phyloP scores from a whole-genome alignment of 2,797 vertebrate genomes.

The Natrix natrix region DNA sequence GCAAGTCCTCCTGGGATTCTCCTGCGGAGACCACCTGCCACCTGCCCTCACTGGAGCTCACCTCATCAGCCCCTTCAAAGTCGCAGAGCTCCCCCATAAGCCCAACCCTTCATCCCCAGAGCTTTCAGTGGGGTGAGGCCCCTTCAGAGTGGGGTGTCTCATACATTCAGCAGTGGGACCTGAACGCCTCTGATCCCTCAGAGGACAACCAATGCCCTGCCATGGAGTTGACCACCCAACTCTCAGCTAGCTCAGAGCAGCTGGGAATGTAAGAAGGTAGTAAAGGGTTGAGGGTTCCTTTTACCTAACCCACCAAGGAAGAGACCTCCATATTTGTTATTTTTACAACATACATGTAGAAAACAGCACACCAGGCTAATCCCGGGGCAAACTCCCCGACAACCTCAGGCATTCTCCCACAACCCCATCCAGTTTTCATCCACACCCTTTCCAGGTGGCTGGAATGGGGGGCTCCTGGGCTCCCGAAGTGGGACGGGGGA shows the following conservation, averaged over 20 bases:
- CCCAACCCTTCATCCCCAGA: not conserved
- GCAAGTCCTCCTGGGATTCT: not conserved
- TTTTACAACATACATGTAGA: not conserved
- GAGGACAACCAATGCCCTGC: not conserved
- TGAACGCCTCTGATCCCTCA: not conserved
- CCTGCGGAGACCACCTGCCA: not conserved
- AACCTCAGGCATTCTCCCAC: not conserved
- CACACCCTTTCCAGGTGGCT: not conserved
- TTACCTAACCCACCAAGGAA: not conserved
- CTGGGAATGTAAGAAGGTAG: not conserved
- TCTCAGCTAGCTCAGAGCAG: not conserved
- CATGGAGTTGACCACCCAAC: not conserved
- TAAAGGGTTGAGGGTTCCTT: not conserved
- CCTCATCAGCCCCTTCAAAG: not conserved
- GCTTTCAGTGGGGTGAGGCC: not conserved
- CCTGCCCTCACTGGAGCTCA: not conserved
- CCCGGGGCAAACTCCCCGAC: not conserved
- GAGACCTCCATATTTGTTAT: not conserved
- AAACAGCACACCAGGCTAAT: not conserved
- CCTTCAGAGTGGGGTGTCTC: not conserved
- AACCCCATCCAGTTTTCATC: conserved; percentile 10
- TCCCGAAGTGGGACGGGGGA: not conserved
- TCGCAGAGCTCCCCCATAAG: not conserved
- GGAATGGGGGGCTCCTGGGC: not conserved
- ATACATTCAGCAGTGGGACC: not conserved